phyloP scores from a whole-genome alignment of 2,888 invertebrate species.

The Aporophyla lueneburgensis region DNA sequence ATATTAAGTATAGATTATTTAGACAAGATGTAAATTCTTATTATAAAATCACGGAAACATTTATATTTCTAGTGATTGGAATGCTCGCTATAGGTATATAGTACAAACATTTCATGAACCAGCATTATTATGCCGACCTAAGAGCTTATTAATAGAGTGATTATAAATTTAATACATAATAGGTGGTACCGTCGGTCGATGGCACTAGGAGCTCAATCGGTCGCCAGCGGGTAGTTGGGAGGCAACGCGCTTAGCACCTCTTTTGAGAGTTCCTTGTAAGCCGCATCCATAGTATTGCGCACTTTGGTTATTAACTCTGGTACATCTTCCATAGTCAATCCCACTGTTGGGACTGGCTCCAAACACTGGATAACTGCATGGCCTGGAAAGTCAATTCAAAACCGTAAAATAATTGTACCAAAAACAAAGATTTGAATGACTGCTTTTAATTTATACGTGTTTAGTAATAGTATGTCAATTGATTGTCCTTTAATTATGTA shows the following conservation, averaged over 20 bases:
- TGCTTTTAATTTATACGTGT: neutral
- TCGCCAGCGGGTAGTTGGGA: conserved; percentile 87
- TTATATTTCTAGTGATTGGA: conserved; percentile 64
- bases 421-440: neutral
- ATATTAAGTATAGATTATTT: conserved; percentile 46
- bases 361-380: conserved; percentile 90
- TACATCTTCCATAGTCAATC: conserved; percentile 87
- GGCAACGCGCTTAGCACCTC: conserved; percentile 88
- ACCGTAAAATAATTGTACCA: neutral
- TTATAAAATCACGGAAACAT: conserved; percentile 64
- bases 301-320: conserved; percentile 87
- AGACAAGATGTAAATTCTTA: conserved; percentile 57
- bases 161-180: conserved; percentile 60
- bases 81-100: conserved; percentile 60
- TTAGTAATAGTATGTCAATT: neutral
- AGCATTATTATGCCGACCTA: conserved; percentile 56
- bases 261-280: conserved; percentile 87
- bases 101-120: conserved; percentile 59
- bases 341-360: conserved; percentile 88
- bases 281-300: conserved; percentile 87
- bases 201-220: conserved; percentile 70
- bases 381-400: conserved; percentile 79
- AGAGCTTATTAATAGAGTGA: conserved; percentile 60
- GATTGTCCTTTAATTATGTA: conserved; percentile 1
- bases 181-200: conserved; percentile 62